Conservation (phyloP, 2,113 vertebrate species). For the Heteronetta atricapilla region DNA sequence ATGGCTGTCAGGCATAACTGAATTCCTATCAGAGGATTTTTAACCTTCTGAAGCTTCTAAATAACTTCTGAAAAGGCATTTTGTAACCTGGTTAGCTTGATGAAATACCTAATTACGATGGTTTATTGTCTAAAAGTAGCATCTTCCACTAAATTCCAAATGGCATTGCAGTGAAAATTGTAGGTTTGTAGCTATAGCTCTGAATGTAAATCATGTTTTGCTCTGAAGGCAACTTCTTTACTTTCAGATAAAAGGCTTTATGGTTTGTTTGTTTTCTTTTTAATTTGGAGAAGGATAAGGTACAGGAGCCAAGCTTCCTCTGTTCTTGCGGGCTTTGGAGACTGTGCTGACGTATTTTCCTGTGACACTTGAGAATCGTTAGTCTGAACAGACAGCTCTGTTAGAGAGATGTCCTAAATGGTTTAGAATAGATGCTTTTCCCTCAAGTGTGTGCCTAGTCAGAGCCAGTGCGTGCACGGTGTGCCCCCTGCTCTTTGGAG, state of each 20-base stretch:
- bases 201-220: neutral
- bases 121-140: slow-evolving; percentile 41
- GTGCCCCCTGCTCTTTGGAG: neutral
- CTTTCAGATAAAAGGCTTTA: neutral
- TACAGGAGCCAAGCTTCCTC: neutral
- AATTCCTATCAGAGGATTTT: neutral
- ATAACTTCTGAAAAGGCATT: neutral
- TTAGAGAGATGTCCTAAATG: too few species aligned
- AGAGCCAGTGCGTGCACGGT: neutral
- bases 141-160: slow-evolving; percentile 30
- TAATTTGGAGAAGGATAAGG: neutral
- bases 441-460: too few species aligned
- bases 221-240: neutral
- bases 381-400: neutral
- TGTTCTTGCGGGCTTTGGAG: neutral
- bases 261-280: neutral
- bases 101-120: slow-evolving; percentile 4
- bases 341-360: too few species aligned
- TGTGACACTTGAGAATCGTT: neutral
- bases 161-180: slow-evolving; percentile 5
- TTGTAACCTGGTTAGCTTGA: slow-evolving; percentile 23
- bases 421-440: neutral
- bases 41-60: neutral
- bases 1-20: neutral
- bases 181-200: slow-evolving; percentile 31